These are phyloP conservation scores for Electrophaes corylata DNA, from an alignment of 2,888 invertebrate genomes.

Conservation along the genomic window DNA sequence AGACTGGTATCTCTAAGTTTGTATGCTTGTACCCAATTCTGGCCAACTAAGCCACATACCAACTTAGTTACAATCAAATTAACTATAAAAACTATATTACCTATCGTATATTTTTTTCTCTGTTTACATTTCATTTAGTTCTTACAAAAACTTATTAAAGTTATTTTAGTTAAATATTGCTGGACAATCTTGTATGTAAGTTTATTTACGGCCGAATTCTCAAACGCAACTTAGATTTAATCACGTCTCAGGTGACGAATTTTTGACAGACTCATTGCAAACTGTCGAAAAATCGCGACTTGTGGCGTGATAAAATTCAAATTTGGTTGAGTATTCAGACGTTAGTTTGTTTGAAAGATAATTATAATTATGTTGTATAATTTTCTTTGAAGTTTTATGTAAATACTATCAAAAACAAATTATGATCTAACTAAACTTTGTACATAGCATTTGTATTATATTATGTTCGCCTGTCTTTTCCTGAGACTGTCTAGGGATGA, in stretches of 20 bases:
- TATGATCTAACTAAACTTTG: slow-evolving; percentile 6
- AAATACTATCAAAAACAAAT: neutral
- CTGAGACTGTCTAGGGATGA: neutral
- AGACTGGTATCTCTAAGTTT: too few species aligned
- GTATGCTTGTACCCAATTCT: too few species aligned
- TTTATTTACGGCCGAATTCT: too few species aligned
- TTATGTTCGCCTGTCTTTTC: neutral
- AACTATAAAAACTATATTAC: neutral
- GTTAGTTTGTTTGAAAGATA: too few species aligned
- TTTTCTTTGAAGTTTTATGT: neutral
- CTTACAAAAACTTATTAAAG: neutral
- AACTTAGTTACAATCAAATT: too few species aligned
- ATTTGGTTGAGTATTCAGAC: too few species aligned
- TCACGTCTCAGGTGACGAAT: too few species aligned
- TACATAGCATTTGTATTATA: neutral
- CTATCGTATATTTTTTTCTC: neutral
- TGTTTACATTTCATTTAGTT: neutral
- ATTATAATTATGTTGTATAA: neutral
- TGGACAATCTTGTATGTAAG: neutral
- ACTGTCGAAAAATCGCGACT: too few species aligned
- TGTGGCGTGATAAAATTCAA: too few species aligned
- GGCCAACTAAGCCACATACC: too few species aligned
- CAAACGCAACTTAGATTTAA: too few species aligned
- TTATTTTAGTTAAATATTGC: slow-evolving; percentile 1
- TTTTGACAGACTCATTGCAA: too few species aligned